These are phyloP conservation scores for Diploscapter pachys DNA, from an alignment of 1,140 invertebrate genomes.

Conservation along the genomic window DNA sequence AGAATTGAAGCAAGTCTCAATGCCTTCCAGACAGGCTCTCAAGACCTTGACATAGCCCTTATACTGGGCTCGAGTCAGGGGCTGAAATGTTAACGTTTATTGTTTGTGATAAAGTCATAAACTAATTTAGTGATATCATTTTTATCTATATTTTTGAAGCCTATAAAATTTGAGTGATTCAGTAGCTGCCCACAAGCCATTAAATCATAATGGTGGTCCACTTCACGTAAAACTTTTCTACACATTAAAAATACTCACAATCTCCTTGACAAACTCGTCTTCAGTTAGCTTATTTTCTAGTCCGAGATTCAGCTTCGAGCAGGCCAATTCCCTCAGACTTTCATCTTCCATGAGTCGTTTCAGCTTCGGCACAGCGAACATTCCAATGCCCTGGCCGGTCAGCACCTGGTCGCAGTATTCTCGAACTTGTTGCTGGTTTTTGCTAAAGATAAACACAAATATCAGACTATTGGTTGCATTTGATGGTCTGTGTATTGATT, in stretches of 20 bases:
- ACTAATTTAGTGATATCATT: constrained; percentile 8
- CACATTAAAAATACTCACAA: constrained; percentile 68
- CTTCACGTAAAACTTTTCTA: not conserved
- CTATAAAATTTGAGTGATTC: no score
- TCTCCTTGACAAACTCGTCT: constrained; percentile 94
- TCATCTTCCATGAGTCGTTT: constrained; percentile 98
- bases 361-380: constrained; percentile 87
- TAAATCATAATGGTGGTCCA: no score
- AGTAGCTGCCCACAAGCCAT: no score
- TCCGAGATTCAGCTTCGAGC: constrained; percentile 89
- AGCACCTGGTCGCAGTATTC: constrained; percentile 84
- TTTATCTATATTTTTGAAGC: no score
- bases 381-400: constrained; percentile 91
- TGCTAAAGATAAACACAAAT: constrained; percentile 58
- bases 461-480: no score
- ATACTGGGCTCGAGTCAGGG: constrained; percentile 80
- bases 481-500: no score
- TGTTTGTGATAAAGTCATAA: no score
- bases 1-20: constrained; percentile 70
- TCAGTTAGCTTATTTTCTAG: constrained; percentile 84
- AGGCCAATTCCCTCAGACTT: constrained; percentile 89
- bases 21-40: constrained; percentile 79
- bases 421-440: constrained; percentile 67
- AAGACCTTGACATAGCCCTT: constrained; percentile 93
- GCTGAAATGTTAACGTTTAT: constrained; percentile 65